Evolutionary conservation across 2,113 vertebrate genomes (phyloP).

Genomic region (Nerophis lumbriciformis): DNA sequence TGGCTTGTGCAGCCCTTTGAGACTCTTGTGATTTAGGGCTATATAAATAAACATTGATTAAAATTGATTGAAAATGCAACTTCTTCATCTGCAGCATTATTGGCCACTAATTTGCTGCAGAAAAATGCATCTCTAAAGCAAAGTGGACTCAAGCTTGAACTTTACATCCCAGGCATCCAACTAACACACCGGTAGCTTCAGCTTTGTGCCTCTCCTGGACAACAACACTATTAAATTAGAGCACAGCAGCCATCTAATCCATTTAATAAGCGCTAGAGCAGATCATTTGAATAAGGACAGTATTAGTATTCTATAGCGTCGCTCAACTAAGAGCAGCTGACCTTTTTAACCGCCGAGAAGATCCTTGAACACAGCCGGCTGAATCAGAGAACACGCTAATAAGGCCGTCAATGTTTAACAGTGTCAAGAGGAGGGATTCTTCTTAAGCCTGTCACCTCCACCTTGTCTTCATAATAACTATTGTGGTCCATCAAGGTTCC

Average conservation of each 20-base stretch:
- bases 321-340: constrained; percentile 98
- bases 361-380: constrained; percentile 95
- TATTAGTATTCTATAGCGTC: constrained; percentile 94
- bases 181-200: constrained; percentile 84
- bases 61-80: constrained; percentile 65
- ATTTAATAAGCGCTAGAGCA: constrained; percentile 97
- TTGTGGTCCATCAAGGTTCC: constrained; percentile 74
- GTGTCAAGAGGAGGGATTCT: constrained; percentile 79
- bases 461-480: constrained; percentile 58
- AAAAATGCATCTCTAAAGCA: constrained; percentile 84
- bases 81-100: constrained; percentile 89
- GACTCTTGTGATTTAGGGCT: too few relatives aligned
- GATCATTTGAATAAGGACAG: constrained; percentile 98
- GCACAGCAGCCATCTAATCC: constrained; percentile 82
- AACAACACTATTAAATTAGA: constrained; percentile 94
- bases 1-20: too few relatives aligned
- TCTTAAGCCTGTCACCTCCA: constrained; percentile 36
- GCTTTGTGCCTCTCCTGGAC: constrained; percentile 80
- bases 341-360: constrained; percentile 93
- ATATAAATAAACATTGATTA: too few relatives aligned
- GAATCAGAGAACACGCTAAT: constrained; percentile 88
- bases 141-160: constrained; percentile 82
- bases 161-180: constrained; percentile 84
- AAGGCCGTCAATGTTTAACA: constrained; percentile 85
- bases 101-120: constrained; percentile 88